Percentiles rank a stretch among this genome's conserved stretches.
These are phyloP conservation scores for Stichopus horrens DNA, from an alignment of 53 echinoderm and acorn worm genomes.

Conservation along the genomic window DNA sequence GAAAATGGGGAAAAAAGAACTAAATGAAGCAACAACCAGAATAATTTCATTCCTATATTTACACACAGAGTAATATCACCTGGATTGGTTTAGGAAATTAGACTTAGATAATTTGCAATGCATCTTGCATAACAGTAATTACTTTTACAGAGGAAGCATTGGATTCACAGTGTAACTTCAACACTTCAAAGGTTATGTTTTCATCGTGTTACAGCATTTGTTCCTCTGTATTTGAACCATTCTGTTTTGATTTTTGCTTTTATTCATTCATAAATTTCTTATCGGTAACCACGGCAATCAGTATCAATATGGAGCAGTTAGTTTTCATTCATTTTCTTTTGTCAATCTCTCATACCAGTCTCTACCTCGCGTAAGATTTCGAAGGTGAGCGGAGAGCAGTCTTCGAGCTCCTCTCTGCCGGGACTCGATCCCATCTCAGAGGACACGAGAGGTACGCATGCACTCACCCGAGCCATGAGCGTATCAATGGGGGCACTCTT, in stretches of 20 bases:
- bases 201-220: too few relatives aligned
- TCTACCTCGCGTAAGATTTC: slow-evolving; percentile 7
- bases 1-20: too few relatives aligned
- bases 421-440: slow-evolving; percentile 39
- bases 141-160: too few relatives aligned
- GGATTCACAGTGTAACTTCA: too few relatives aligned
- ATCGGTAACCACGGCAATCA: not conserved
- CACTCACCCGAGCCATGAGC: not conserved
- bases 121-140: too few relatives aligned
- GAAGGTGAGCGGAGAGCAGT: slow-evolving; percentile 23
- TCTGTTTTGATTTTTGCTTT: not conserved
- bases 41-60: too few relatives aligned
- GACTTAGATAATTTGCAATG: too few relatives aligned
- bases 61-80: too few relatives aligned
- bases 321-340: not conserved
- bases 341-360: slow-evolving; percentile 5
- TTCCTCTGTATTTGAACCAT: too few relatives aligned
- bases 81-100: too few relatives aligned
- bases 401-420: slow-evolving; percentile 36
- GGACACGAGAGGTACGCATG: slow-evolving; percentile 25
- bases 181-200: too few relatives aligned
- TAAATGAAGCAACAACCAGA: too few relatives aligned
- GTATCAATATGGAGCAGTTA: not conserved
- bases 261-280: not conserved
- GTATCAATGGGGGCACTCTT: not conserved